Conservation (phyloP, 2,888 invertebrate genomes). For the Listrodromus nycthemerus region DNA sequence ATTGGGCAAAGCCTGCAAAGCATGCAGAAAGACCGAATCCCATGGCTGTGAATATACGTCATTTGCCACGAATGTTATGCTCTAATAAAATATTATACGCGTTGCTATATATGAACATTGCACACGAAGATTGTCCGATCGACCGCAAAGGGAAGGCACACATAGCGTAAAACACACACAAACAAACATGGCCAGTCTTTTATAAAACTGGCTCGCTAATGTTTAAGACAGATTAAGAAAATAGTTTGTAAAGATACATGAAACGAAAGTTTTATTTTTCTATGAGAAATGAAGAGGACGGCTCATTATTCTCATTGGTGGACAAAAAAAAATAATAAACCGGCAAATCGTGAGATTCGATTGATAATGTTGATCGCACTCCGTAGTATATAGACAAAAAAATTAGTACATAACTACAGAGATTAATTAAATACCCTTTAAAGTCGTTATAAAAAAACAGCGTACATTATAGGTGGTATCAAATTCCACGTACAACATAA, state of each 20-base stretch:
- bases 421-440: constrained; percentile 42
- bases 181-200: constrained; percentile 16
- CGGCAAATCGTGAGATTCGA: constrained; percentile 34
- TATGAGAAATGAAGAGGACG: constrained; percentile 69
- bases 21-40: constrained; percentile 67
- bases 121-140: constrained; percentile 50
- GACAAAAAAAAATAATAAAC: constrained; percentile 42
- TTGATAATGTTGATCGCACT: constrained; percentile 33
- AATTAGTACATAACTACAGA: constrained; percentile 26
- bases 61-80: constrained; percentile 70
- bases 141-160: constrained; percentile 44
- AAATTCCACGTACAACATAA: constrained; percentile 48
- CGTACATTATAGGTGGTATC: constrained; percentile 33
- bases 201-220: constrained; percentile 25
- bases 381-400: constrained; percentile 45
- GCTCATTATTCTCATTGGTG: constrained; percentile 63
- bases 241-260: constrained; percentile 59
- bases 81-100: constrained; percentile 60
- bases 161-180: constrained; percentile 35
- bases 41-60: constrained; percentile 73
- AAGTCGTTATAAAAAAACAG: constrained; percentile 47
- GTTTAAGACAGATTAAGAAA: constrained; percentile 54
- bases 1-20: constrained; percentile 65
- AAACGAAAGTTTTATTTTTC: constrained; percentile 75
- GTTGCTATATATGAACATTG: constrained; percentile 43